Percentiles rank a stretch among this genome's conserved stretches.
Conservation (phyloP, 2,113 vertebrate genomes). For the Nibea coibor region DNA sequence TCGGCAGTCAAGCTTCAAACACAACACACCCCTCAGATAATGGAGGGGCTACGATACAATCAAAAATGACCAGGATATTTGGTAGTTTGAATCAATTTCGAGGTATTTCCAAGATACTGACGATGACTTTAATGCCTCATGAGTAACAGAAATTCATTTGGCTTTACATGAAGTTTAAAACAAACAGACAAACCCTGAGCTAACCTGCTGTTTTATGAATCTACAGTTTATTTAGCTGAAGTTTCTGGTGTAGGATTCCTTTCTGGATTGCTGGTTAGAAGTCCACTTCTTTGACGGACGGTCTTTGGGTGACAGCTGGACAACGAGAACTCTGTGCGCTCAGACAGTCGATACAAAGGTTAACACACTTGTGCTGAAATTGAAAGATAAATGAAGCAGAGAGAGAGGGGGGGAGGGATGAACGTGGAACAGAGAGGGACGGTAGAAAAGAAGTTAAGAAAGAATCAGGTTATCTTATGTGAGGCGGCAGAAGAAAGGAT, state of each 20-base stretch:
- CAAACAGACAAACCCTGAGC: background rate
- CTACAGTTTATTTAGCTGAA: background rate
- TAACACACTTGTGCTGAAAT: constrained; percentile 20
- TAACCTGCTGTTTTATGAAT: background rate
- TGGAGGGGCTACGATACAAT: no score
- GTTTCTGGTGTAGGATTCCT: background rate
- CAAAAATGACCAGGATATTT: no score
- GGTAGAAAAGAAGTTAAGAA: background rate
- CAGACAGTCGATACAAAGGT: constrained; percentile 24
- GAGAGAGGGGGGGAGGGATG: background rate
- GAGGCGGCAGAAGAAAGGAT: constrained; percentile 5
- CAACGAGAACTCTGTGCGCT: background rate
- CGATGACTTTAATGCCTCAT: background rate
- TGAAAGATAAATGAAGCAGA: constrained; percentile 1
- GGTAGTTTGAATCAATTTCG: no score
- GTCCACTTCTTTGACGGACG: constrained; percentile 1
- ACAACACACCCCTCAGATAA: no score
- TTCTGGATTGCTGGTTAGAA: background rate
- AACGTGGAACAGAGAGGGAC: background rate
- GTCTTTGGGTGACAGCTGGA: constrained; percentile 24
- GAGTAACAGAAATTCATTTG: background rate
- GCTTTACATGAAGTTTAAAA: background rate
- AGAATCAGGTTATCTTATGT: constrained; percentile 13
- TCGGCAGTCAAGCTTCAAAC: no score
- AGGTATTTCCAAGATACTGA: no score